Evolutionary conservation across 2,797 vertebrate species (phyloP), one percentile per base, ranked within the genome.

Genomic region (Benthosema pterotum): DNA sequence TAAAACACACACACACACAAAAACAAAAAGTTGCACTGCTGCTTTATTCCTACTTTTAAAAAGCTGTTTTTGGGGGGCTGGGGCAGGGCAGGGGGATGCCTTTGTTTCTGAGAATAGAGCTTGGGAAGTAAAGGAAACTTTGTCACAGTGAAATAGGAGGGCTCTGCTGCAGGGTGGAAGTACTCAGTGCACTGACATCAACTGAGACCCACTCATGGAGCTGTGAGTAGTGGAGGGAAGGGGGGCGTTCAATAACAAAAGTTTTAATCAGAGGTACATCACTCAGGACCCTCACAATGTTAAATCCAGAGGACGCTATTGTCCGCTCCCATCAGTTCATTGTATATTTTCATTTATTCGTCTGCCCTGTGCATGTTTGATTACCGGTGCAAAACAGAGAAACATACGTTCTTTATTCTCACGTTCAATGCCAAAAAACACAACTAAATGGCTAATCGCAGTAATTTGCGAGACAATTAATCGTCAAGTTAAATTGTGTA

Each of bases 1-100:
- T 91, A 89, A 91, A 38, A 88, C 89, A 85, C 80, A 82, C 89
- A 85, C 80, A 82, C 74, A 87, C 85, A 85, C 53, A 55, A 57
- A 50, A 57, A 87, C 74, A 85, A 83, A 77, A 88, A 85, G 86
- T 88, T 86, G 71, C 52, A 65, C 57, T 63, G 77, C 82, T 88
- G 77, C 82, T 88, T 90, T 89, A 83, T 86, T 88, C 82, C 69
- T 17, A 90, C 83, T 89, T 86, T 90, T 85, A 78, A 82, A 87
- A 83, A 85, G 84, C 75, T 18, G 74, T 51, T 51, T 51, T 51
- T 9, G 60, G 12, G 42, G 12, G n/a, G 17, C 1, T 7, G 28
- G 28, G 4, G 3, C 3, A 5, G 25, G 28, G 28, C 2, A 5
- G 28, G 28, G 5, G 72, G 77, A 67, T 74, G 80, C 60, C 75